Conservation (phyloP, 2,113 vertebrate genomes). For the Oryzias javanicus region DNA sequence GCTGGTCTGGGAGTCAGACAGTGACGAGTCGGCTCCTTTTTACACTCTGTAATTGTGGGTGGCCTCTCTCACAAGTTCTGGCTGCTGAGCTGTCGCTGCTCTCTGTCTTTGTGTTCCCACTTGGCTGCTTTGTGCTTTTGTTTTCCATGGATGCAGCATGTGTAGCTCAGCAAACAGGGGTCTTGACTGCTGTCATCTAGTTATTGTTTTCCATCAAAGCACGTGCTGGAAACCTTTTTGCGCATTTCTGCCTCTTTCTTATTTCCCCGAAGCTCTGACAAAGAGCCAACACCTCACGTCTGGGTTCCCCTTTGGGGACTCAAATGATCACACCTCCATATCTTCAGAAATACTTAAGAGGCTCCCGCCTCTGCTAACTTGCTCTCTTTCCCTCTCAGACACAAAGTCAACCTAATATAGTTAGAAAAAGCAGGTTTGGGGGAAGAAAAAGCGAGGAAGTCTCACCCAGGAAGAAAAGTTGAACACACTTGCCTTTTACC, state of each 20-base stretch:
- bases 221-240: conserved; percentile 20
- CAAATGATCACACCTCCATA: conserved; percentile 35
- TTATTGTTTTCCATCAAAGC: conserved; percentile 51
- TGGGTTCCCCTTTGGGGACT: conserved; percentile 26
- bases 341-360: conserved; percentile 25
- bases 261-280: conserved; percentile 40
- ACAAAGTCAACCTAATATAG: conserved; percentile 34
- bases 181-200: conserved; percentile 37
- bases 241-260: conserved; percentile 43
- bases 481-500: conserved; percentile 22
- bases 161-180: conserved; percentile 8
- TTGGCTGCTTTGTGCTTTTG: conserved; percentile 3
- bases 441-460: conserved; percentile 25
- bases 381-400: conserved; percentile 18
- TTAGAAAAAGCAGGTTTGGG: conserved; percentile 18
- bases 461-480: conserved; percentile 29
- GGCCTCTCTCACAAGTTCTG: neutral
- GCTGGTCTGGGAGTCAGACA: neutral
- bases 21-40: neutral
- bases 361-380: neutral
- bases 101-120: conserved; percentile 5
- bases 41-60: neutral
- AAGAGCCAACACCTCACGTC: conserved; percentile 25
- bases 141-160: conserved; percentile 15
- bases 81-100: neutral